Base-by-base conservation (phyloP, 2,797 vertebrate species). In the Sebastes variabilis region DNA sequence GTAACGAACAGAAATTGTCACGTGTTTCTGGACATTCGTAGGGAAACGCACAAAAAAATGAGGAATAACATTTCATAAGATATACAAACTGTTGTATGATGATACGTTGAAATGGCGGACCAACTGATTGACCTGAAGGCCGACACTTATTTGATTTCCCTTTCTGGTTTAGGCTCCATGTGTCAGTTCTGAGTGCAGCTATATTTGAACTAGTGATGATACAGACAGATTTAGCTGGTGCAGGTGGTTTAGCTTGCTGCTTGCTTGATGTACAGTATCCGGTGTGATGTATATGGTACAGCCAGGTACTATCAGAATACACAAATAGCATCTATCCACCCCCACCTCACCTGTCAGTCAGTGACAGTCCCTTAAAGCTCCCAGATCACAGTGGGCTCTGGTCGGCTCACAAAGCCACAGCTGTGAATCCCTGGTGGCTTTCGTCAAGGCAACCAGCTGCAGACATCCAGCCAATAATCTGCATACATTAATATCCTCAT, bases 401-500 rank as follows among this genome's bases (percentile, higher is more conserved):
- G 54, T 29, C 55, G 22, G 29, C 75, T 73, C 62, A 77, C 32
- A 68, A 22, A 60, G 22, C 55, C 79, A 46, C 81, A 75, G 80
- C 83, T 86, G 86, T 64, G 66, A 83, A 55, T 74, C 79, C 64
- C 67, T 22, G 55, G 67, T 72, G 75, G 54, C 59, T 87, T 86
- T 80, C 68, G 25, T 88, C 82, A 88, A 81, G 55, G 67, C 84
- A 84, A 81, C 72, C 81, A 82, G 79, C 84, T 73, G 64, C 85
- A 75, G 80, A 87, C 73, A 92, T 73, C 72, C 75, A 89, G 72
- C 83, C 81, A 84, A 83, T 87, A 81, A 94, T 88, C 79, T 91
- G 80, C 88, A 92, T 94, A 84, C 83, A 91, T 93, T 90, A 91
- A 89, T 90, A 88, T 81, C 71, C 72, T 59, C 77, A 67, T 89